phyloP scores from a whole-genome alignment of 2,113 vertebrate species.

The Lamprotornis superbus region DNA sequence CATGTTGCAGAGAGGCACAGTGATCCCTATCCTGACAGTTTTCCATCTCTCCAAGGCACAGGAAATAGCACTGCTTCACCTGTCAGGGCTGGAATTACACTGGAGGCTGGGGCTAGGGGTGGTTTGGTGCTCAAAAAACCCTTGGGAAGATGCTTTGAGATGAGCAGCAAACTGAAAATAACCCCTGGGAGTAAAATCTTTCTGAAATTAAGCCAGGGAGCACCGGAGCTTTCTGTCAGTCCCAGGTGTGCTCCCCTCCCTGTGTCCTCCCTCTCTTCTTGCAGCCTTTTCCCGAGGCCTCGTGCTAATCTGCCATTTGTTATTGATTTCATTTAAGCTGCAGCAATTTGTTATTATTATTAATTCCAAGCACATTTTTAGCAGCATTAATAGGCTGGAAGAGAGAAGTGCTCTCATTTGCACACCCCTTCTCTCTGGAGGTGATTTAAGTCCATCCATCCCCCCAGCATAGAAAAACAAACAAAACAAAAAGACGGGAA shows the following conservation, averaged over 20 bases:
- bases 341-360: constrained; percentile 2
- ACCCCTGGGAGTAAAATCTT: background rate
- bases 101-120: background rate
- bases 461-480: background rate
- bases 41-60: background rate
- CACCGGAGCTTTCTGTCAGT: background rate
- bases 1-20: background rate
- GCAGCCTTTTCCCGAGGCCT: background rate
- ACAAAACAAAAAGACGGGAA: background rate
- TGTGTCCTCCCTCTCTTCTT: background rate
- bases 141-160: background rate
- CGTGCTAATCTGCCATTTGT: background rate
- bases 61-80: background rate
- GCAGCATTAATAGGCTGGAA: background rate
- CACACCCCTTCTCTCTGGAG: background rate
- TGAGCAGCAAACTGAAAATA: background rate
- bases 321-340: background rate
- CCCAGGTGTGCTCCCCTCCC: background rate
- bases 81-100: background rate
- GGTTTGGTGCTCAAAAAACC: background rate
- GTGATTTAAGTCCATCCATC: background rate
- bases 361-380: constrained; percentile 2
- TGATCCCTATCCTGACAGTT: background rate
- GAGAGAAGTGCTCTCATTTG: background rate
- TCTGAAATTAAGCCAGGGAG: background rate